phyloP scores from a whole-genome alignment of 2,113 vertebrate genomes.

The Leiothrix lutea region DNA sequence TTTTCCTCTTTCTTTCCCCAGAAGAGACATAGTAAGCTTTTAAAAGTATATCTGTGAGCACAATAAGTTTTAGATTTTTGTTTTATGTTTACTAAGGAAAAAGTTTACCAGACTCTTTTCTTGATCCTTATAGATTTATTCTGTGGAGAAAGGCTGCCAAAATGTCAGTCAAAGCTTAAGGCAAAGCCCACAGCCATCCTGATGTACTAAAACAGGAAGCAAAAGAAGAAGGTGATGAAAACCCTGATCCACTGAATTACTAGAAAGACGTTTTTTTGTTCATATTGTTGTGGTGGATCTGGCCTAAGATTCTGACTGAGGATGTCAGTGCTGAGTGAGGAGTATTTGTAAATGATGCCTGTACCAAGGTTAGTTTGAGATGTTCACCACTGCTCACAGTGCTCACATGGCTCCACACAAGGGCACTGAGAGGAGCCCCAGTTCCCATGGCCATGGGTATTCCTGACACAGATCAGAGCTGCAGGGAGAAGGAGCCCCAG shows the following conservation, averaged over 20 bases:
- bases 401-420: rapidly evolving
- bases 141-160: not conserved
- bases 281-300: not conserved
- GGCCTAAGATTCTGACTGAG: not conserved
- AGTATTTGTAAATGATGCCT: not conserved
- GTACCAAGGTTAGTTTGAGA: not conserved
- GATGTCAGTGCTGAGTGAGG: not conserved
- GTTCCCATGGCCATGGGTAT: rapidly evolving
- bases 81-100: not conserved
- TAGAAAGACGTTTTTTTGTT: not conserved
- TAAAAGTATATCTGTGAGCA: not conserved
- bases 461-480: not conserved
- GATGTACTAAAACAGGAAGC: not conserved
- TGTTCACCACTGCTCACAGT: not conserved
- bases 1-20: not conserved
- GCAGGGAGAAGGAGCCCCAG: not conserved
- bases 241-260: not conserved
- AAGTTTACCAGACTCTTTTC: not conserved
- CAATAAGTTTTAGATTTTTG: not conserved
- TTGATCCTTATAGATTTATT: not conserved
- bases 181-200: not conserved
- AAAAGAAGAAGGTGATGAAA: not conserved
- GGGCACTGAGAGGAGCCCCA: not conserved
- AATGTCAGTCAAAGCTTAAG: slow-evolving; percentile 12
- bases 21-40: not conserved